These are phyloP conservation scores for Nibea coibor DNA, from an alignment of 2,113 vertebrate genomes.

Conservation along the genomic window DNA sequence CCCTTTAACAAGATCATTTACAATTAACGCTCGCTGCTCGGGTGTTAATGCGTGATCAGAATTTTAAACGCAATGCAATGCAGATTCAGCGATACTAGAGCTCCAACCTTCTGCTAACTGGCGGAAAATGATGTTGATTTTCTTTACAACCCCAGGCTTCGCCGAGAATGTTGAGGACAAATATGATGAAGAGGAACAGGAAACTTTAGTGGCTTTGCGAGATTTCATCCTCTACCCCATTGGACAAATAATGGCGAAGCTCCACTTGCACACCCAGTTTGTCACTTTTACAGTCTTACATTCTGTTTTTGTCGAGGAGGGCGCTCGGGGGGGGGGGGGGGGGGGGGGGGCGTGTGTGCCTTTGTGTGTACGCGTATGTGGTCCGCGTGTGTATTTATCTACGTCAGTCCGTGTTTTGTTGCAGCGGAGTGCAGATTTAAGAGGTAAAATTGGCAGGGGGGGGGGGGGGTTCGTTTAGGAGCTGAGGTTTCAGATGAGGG, in stretches of 20 bases:
- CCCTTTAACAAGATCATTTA: constrained; percentile 26
- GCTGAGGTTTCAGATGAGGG: constrained; percentile 54
- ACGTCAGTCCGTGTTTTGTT: constrained; percentile 20
- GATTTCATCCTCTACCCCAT: constrained; percentile 59
- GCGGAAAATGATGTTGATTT: constrained; percentile 53
- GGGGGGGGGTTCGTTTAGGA: constrained; percentile 13
- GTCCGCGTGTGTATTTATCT: background rate
- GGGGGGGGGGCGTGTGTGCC: background rate
- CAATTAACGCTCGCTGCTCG: constrained; percentile 5
- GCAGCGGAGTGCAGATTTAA: constrained; percentile 22
- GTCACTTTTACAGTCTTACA: constrained; percentile 67
- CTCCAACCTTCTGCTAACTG: constrained; percentile 36
- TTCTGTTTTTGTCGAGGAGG: constrained; percentile 40
- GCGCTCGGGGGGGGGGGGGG: background rate
- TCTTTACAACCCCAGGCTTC: constrained; percentile 57
- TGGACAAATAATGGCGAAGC: constrained; percentile 59
- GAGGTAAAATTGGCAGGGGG: constrained; percentile 11
- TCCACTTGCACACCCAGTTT: constrained; percentile 55
- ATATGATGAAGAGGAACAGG: constrained; percentile 49
- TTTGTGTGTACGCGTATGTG: background rate
- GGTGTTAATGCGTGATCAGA: constrained; percentile 29
- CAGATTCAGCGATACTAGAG: constrained; percentile 27
- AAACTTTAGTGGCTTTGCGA: constrained; percentile 61
- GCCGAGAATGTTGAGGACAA: constrained; percentile 57
- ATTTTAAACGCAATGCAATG: constrained; percentile 45